These are phyloP conservation scores for Rhadinocentrus ornatus DNA, from an alignment of 2,797 vertebrate genomes.

Conservation along the genomic window DNA sequence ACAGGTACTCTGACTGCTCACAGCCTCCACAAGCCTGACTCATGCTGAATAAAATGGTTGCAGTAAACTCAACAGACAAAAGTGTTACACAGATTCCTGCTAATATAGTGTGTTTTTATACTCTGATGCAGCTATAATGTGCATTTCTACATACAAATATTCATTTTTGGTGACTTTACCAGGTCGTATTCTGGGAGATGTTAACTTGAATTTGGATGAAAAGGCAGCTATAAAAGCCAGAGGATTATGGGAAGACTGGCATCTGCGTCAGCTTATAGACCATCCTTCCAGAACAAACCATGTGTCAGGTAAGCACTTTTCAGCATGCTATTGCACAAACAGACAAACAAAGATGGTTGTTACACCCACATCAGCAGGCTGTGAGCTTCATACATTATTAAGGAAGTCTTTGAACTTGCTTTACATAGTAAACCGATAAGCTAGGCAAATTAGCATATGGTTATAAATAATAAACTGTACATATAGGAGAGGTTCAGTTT, in stretches of 20 bases:
- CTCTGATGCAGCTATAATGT: background rate
- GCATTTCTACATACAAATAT: background rate
- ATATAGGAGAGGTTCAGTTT: too few species aligned
- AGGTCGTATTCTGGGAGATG: slow-evolving; percentile 85
- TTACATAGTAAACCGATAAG: background rate
- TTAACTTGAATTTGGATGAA: slow-evolving; percentile 86
- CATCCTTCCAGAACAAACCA: slow-evolving; percentile 84
- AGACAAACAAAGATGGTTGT: background rate
- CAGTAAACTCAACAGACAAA: background rate
- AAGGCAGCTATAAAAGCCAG: slow-evolving; percentile 85
- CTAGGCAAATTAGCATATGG: too few species aligned
- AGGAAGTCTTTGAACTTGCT: background rate
- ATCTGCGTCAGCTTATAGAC: slow-evolving; percentile 86
- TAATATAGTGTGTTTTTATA: background rate
- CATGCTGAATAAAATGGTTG: background rate
- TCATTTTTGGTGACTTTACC: slow-evolving; percentile 5
- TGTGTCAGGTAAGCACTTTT: slow-evolving; percentile 79
- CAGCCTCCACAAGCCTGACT: background rate
- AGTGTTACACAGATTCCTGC: background rate
- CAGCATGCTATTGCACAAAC: background rate
- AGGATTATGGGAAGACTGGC: slow-evolving; percentile 88
- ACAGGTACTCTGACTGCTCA: slow-evolving; percentile 83
- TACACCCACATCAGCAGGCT: background rate
- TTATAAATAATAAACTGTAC: too few species aligned
- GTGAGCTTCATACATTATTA: background rate